A percentile compares a stretch with the other conserved stretches of the same genome.
These are phyloP conservation scores for Elephantulus edwardii DNA, from an alignment of 2,113 vertebrate genomes.

Conservation along the genomic window DNA sequence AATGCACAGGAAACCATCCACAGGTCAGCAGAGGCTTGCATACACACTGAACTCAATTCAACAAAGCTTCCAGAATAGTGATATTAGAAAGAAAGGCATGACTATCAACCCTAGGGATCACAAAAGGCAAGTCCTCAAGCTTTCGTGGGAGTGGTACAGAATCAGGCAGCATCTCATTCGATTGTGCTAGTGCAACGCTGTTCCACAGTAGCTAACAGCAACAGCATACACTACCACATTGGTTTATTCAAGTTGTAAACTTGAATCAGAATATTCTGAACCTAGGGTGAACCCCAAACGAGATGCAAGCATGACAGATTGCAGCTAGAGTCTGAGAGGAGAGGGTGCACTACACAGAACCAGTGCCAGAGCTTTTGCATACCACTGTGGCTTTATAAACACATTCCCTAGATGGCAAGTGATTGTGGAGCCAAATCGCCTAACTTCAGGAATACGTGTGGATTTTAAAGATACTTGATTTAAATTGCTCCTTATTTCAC, in stretches of 20 bases:
- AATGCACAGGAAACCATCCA: background rate
- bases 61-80: background rate
- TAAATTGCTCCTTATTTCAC: constrained; percentile 34
- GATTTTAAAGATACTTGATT: constrained; percentile 32
- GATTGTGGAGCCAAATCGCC: constrained; percentile 15
- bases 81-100: background rate
- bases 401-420: background rate
- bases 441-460: background rate
- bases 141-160: background rate
- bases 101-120: background rate
- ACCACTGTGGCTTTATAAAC: background rate
- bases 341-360: background rate
- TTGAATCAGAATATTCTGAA: background rate
- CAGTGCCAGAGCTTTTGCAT: background rate
- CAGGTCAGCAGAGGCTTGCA: background rate
- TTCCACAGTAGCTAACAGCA: background rate
- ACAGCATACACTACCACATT: background rate
- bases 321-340: background rate
- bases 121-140: background rate
- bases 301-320: background rate
- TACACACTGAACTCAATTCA: background rate
- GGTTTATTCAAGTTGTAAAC: background rate
- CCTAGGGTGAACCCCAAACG: background rate
- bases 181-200: background rate
- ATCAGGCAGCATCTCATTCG: background rate